Percentiles rank a stretch among this genome's conserved stretches.
Evolutionary conservation across 2,113 vertebrate genomes (phyloP).

Genomic region (Orthonyx spaldingii): DNA sequence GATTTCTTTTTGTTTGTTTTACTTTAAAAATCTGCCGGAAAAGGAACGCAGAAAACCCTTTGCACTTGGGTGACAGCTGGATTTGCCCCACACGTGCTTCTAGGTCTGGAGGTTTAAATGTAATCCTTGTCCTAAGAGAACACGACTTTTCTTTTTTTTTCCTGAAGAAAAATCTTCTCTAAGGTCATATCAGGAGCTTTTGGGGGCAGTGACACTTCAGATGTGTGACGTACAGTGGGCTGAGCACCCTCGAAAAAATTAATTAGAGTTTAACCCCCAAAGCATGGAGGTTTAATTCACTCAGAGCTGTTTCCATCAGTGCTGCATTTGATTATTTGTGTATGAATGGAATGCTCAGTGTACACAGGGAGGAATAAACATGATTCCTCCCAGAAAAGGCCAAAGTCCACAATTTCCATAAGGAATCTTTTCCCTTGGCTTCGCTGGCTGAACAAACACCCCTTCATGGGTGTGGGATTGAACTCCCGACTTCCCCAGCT

Average conservation of each 20-base stretch:
- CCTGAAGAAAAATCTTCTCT: neutral
- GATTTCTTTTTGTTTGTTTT: neutral
- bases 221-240: too few species aligned
- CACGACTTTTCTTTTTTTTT: rapidly evolving
- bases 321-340: neutral
- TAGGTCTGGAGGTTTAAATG: neutral
- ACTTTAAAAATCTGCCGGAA: neutral
- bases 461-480: rapidly evolving
- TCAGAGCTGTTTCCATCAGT: neutral
- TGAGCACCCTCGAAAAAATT: neutral
- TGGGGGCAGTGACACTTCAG: neutral
- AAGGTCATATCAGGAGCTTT: rapidly evolving
- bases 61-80: neutral
- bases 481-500: neutral
- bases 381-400: neutral
- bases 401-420: rapidly evolving
- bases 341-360: neutral
- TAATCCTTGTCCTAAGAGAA: neutral
- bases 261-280: neutral
- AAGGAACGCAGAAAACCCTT: rapidly evolving
- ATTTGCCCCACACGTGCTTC: rapidly evolving
- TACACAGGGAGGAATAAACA: rapidly evolving
- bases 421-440: neutral
- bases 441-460: too few species aligned
- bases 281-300: rapidly evolving